Evolutionary conservation across 1,140 invertebrate species (phyloP).

Genomic region (Zaprionus nigranus): DNA sequence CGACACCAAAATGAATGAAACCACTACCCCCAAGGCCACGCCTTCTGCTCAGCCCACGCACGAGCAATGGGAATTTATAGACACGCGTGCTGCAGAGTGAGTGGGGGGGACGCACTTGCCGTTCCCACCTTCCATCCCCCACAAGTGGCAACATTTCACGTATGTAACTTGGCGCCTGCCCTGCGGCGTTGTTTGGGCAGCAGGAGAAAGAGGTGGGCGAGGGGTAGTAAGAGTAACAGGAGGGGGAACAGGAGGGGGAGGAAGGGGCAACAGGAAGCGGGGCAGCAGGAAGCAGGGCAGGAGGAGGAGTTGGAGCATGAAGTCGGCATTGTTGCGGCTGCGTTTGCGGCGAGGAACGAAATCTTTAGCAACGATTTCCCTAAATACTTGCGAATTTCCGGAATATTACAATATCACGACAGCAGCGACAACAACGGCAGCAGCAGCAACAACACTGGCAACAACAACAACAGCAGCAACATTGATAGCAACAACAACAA

Average conservation of each 20-base stretch:
- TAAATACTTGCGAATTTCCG: conserved; percentile 82
- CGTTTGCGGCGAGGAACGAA: conserved; percentile 45
- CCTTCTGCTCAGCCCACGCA: conserved; percentile 26
- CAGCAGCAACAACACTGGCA: conserved; percentile 50
- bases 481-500: conserved; percentile 47
- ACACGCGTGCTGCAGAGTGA: conserved; percentile 59
- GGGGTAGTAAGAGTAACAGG: no score
- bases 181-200: background rate
- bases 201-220: no score
- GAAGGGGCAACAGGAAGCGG: no score
- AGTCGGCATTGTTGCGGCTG: conserved; percentile 37
- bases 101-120: conserved; percentile 23
- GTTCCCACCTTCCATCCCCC: conserved; percentile 1
- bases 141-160: conserved; percentile 21
- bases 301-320: background rate
- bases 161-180: conserved; percentile 17
- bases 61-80: conserved; percentile 69
- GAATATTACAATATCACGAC: conserved; percentile 75
- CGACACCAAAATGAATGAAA: conserved; percentile 54
- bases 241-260: no score
- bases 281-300: background rate
- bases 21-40: conserved; percentile 2
- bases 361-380: conserved; percentile 81
- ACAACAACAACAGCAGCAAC: conserved; percentile 8
- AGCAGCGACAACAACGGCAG: conserved; percentile 56